Evolutionary conservation across 2,113 vertebrate species (phyloP).

Genomic region (Cercopithecus mona): DNA sequence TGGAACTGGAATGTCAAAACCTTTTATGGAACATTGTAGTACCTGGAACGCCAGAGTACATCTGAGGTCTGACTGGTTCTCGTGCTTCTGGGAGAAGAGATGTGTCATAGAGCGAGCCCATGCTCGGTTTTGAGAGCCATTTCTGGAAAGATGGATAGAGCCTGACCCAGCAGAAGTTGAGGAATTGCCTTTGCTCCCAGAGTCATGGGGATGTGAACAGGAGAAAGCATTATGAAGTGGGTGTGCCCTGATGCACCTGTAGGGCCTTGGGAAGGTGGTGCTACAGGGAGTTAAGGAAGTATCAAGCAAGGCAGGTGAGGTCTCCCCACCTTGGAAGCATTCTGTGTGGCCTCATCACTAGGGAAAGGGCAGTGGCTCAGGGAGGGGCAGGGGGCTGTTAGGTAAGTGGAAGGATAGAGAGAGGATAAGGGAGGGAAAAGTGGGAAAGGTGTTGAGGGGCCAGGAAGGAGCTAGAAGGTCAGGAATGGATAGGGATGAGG

Average conservation of each 20-base stretch:
- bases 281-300: neutral
- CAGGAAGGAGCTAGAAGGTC: neutral
- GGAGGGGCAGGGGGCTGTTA: too few relatives aligned
- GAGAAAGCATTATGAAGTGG: neutral
- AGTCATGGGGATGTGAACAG: neutral
- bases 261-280: neutral
- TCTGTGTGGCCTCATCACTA: neutral
- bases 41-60: neutral
- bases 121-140: neutral
- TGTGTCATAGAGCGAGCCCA: neutral
- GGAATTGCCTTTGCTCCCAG: neutral
- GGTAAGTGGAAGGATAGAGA: neutral
- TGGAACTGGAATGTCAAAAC: neutral
- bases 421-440: too few relatives aligned
- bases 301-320: neutral
- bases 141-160: neutral
- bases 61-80: neutral
- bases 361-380: too few relatives aligned
- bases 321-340: neutral
- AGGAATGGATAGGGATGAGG: accelerated
- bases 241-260: neutral
- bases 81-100: neutral
- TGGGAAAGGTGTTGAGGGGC: neutral
- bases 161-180: neutral
- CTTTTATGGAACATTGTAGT: neutral